phyloP scores from a whole-genome alignment of 2,113 vertebrate genomes.

The Epinephelus fuscoguttatus region DNA sequence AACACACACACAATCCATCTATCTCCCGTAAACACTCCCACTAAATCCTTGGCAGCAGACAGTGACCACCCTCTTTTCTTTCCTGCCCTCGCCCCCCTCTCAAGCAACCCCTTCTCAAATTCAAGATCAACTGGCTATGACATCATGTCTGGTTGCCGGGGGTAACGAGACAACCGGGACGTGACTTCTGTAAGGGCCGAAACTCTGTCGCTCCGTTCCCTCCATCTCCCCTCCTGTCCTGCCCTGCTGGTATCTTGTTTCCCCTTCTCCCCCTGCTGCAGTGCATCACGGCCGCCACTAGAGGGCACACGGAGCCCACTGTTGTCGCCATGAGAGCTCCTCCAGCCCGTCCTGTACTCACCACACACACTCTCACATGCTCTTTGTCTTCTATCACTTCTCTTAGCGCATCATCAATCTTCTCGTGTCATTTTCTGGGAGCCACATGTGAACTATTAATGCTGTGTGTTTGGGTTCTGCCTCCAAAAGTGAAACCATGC shows the following conservation, averaged over 20 bases:
- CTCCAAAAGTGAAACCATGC: constrained; percentile 42
- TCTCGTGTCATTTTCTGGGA: constrained; percentile 24
- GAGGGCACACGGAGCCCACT: constrained; percentile 76
- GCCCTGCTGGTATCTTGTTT: constrained; percentile 33
- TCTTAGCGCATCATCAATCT: constrained; percentile 47
- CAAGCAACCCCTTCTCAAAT: constrained; percentile 85
- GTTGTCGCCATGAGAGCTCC: background rate
- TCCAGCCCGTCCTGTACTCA: background rate
- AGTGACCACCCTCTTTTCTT: constrained; percentile 87
- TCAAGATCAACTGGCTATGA: constrained; percentile 93
- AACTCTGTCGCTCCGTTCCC: constrained; percentile 67
- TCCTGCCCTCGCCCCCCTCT: constrained; percentile 70
- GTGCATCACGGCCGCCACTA: constrained; percentile 62
- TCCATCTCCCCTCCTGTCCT: constrained; percentile 33
- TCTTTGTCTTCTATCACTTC: constrained; percentile 32
- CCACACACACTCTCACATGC: constrained; percentile 31
- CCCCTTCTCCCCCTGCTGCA: constrained; percentile 21
- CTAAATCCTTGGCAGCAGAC: constrained; percentile 88
- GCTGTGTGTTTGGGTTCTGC: constrained; percentile 37
- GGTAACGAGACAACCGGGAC: constrained; percentile 92
- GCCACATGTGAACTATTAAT: constrained; percentile 56
- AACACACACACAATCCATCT: constrained; percentile 67
- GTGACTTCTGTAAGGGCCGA: constrained; percentile 87
- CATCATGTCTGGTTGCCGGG: constrained; percentile 94
- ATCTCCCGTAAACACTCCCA: constrained; percentile 72